Base-by-base conservation (phyloP, 92 coral and sea anemone species). In the Virgularia gustaviana region DNA sequence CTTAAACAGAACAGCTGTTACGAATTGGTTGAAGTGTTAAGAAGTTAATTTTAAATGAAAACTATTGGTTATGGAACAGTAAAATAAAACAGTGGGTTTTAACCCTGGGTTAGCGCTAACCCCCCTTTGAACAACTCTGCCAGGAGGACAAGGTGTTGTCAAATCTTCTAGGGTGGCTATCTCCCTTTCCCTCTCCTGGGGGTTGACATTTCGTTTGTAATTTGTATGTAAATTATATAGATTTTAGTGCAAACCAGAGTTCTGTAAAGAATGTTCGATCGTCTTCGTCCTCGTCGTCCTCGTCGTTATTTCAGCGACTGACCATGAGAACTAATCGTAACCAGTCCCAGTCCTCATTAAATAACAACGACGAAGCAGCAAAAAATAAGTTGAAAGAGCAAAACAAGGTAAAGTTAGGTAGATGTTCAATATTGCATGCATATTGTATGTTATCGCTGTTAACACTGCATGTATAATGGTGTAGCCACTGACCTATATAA, bases 321-420 rank as follows among this genome's bases (percentile, higher is more conserved):
- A 52, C 29, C 58, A 47, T 15, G 20, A 15, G 20, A 4, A 57
- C 60, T 25, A 67, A 41, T 47, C 31, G 62, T 49, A 70, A 38
- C 45, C 76, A 70, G 62, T 70, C 76, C 37, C 28, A 70, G 22
- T 18, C 49, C 57, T 0, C 41, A 9, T 30, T 27, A 45, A 44
- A 24, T 7, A 45, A 20, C 19, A 16, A 2, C 20, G 6, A 22
- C 13, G 22, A 3, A 33, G 28, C 30, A 7, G 30, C 22, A 52
- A 22, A 16, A 22, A 52, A 33, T 12, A 5, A 22, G 3, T 28
- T 52, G 6, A 52, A 15, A 52, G 58, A 52, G 28, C 3, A 12
- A 28, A 39, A 15, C 9, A 52, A 52, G 58, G 31, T 47, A 47
- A 5, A 15, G 6, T n/a, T n/a, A n/a, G n/a, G n/a, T n/a, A n/a